Base-by-base conservation (phyloP, 1,140 invertebrate species). In the Solen grandis region DNA sequence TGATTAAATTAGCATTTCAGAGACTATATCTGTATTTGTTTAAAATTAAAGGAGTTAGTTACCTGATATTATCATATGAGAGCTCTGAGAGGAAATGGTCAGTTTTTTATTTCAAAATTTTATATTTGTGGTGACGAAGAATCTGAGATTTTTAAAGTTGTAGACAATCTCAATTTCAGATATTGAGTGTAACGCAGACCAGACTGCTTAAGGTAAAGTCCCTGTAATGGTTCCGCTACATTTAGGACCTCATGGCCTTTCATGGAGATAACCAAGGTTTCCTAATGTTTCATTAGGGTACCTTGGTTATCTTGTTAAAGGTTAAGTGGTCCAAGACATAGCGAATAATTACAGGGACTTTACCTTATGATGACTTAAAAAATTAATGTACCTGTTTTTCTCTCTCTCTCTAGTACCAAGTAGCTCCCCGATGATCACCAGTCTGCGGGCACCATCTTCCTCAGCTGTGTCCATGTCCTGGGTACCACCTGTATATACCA, bases 401-500 rank as follows among this genome's bases (percentile, higher is more conserved):
- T 63, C 69, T 54, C 46, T 29, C 60, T 29, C 46, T 82, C 14
- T 68, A 92, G 91, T 73, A 8, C 90, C 91, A 19, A 69, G 85
- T 13, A 84, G 81, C 22, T 22, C 88, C 14, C 91, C 91, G 77
- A 95, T 95, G 81, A 94, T 97, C 76, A 87, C 80, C 0, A 94
- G 95, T 83, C 94, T 95, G 16, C 94, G 95, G 38, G 95, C 96
- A 0, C 94, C 97, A 46, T 96, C 97, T 90, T 94, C 96, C 25
- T 95, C 94, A 80, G 94, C 96, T 82, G 95, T 98, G 29, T 96
- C 96, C 72, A 94, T 98, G 13, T 96, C 95, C 82, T 98, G 97
- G 97, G 94, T 95, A 90, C 95, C 96, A 2, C 97, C 97, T n/a
- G 94, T 94, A 16, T 97, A 96, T 88, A 95, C 95, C 29, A 97